A percentile compares a stretch with the other conserved stretches of the same genome.
These are phyloP conservation scores for Dicerorhinus sumatrensis DNA, from an alignment of 2,113 vertebrate species.

Conservation along the genomic window DNA sequence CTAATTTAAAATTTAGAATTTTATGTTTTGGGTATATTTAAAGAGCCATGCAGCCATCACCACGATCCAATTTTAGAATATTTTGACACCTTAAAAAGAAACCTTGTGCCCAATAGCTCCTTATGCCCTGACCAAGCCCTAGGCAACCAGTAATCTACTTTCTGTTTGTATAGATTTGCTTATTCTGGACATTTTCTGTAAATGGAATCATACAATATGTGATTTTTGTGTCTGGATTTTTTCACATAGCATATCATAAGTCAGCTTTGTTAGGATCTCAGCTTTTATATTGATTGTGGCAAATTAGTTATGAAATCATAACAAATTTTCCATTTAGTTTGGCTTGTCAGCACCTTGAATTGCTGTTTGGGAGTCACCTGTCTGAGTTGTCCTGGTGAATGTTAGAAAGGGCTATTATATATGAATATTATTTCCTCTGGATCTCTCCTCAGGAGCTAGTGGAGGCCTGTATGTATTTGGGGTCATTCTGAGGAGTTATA, in stretches of 20 bases:
- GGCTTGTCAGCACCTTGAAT: neutral
- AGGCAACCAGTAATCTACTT: neutral
- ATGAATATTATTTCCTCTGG: neutral
- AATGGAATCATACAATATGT: neutral
- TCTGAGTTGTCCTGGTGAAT: neutral
- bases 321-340: neutral
- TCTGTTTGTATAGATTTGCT: neutral
- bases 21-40: neutral
- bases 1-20: neutral
- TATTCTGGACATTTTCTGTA: neutral
- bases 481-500: neutral
- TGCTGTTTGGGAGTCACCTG: neutral
- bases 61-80: neutral
- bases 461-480: neutral
- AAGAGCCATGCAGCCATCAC: neutral
- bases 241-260: neutral
- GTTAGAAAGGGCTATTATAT: neutral
- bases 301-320: neutral
- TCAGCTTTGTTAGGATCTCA: neutral
- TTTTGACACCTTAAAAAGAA: neutral
- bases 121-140: neutral
- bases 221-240: neutral
- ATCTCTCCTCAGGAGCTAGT: neutral
- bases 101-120: neutral
- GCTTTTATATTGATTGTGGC: neutral